Base-by-base conservation (phyloP, 37 sponge, comb jelly and placozoan species). In the Spongilla lacustris region DNA sequence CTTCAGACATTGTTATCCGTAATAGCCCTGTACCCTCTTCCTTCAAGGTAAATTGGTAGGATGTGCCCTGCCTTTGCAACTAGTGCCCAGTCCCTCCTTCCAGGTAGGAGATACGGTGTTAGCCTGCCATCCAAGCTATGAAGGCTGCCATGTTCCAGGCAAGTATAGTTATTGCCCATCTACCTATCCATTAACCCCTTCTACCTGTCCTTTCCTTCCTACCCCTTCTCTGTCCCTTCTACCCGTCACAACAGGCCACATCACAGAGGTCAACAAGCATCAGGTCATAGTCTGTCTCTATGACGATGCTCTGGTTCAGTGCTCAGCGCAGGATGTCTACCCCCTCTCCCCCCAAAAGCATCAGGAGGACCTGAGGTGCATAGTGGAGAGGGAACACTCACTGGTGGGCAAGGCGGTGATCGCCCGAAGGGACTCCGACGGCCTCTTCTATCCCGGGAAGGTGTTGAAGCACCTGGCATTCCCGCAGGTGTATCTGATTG, bases 401-500 rank as follows among this genome's bases (percentile, higher is more conserved):
- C 89, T 93, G 95, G 72, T 95, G 24, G 93, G 91, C 14, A 83
- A 89, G 38, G 78, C 81, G 5, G 84, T 89, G 4, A 72, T 95
- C 9, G 93, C 88, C 26, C 38, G 95, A 33, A 73, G 46, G 0
- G 88, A 92, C 32, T 74, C 24, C 9, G 91, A 89, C 50, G 90
- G 91, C 2, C 50, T 92, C 30, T 95, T 80, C 80, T 82, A 92
- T 33, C 95, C 83, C 32, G 94, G 90, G 83, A 77, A 5, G 74
- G 93, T 89, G 68, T 48, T 74, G 35, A 67, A 75, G 58, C 50
- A 86, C 75, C 21, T 79, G 38, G 77, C 33, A 10, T 37, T 69
- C 8, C 19, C 68, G 0, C 79, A 81, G 38, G 72, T 66, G 31
- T 86, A 73, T 48, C 27, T 78, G 31, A 73, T 89, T n/a, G 50